Base-by-base conservation (phyloP, 2,797 vertebrate species). In the Falco novaeseelandiae region DNA sequence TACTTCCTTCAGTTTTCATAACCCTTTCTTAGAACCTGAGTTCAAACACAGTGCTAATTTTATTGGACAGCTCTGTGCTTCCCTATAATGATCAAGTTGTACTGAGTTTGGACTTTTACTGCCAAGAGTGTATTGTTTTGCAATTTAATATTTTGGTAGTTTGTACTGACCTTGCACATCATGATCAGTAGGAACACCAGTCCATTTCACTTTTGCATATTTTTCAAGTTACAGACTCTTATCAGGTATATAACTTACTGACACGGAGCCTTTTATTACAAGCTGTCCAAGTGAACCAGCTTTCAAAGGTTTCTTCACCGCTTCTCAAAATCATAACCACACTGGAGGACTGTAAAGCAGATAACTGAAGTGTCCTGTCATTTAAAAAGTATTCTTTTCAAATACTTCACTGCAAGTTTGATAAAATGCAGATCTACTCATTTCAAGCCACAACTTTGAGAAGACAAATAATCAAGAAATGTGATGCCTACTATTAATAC, bases 231-330 rank as follows among this genome's bases (percentile, higher is more conserved):
- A 34, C 32, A 67, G 36, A 1, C 65, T 81, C 67, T 94, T 95
- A 93, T 95, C 92, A 61, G 69, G 59, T 58, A 49, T 23, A 17
- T 36, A 71, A 38, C 76, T 91, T 25, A 63, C 40, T 71, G 72
- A 72, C 76, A 96, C 40, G 52, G 19, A 83, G 63, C 38, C 21
- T 90, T 92, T 95, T 95, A 89, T 86, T 87, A 86, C 89, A 91
- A 83, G 67, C 52, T 81, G 48, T 61, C 54, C 46, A 3, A 49
- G 36, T 49, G 63, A 95, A 63, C 26, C 67, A 87, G 42, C 79
- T 96, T 57, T 83, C 96, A 96, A 93, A 96, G 91, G 84, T 87
- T 95, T 76, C 82, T 67, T 74, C 17, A 17, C 36, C 54, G 48
- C 34, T 81, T 44, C 63, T 93, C 49, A 16, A 73, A 95, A 72